Evolutionary conservation across 2,113 vertebrate genomes (phyloP).

Genomic region (Nibea albiflora): DNA sequence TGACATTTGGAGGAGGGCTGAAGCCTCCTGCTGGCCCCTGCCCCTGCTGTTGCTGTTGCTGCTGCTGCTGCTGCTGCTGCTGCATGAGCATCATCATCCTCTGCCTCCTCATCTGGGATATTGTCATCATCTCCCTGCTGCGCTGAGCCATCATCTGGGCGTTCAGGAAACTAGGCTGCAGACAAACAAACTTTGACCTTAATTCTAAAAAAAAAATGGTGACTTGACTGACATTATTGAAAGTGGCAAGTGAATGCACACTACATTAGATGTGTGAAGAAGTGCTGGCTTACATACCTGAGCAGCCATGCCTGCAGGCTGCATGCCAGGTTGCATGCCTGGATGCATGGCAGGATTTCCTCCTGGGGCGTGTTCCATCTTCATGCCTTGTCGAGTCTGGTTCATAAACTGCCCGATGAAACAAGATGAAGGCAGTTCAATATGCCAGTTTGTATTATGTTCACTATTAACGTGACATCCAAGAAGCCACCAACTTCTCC

Average conservation of each 20-base stretch:
- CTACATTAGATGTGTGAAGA: background rate
- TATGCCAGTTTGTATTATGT: background rate
- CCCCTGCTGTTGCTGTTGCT: conserved; percentile 80
- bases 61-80: conserved; percentile 86
- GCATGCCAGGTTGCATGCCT: conserved; percentile 86
- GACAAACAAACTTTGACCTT: conserved; percentile 13
- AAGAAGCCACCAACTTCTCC: background rate
- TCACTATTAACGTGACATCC: background rate
- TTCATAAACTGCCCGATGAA: conserved; percentile 90
- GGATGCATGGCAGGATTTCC: conserved; percentile 88
- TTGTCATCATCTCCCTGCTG: conserved; percentile 90
- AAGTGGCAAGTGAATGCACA: background rate
- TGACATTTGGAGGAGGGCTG: conserved; percentile 96
- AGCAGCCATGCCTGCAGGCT: conserved; percentile 70
- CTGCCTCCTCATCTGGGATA: conserved; percentile 91
- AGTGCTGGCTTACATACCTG: conserved; percentile 80
- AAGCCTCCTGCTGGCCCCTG: conserved; percentile 86
- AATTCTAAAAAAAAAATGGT: background rate
- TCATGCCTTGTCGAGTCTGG: conserved; percentile 91
- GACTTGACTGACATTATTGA: background rate
- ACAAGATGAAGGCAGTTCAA: background rate
- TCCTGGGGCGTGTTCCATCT: conserved; percentile 88
- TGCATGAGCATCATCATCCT: conserved; percentile 93
- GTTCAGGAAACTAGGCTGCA: conserved; percentile 91
- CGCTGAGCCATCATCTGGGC: conserved; percentile 97